Evolutionary conservation across 2,797 vertebrate genomes (phyloP).

Genomic region (Hydrophis major): DNA sequence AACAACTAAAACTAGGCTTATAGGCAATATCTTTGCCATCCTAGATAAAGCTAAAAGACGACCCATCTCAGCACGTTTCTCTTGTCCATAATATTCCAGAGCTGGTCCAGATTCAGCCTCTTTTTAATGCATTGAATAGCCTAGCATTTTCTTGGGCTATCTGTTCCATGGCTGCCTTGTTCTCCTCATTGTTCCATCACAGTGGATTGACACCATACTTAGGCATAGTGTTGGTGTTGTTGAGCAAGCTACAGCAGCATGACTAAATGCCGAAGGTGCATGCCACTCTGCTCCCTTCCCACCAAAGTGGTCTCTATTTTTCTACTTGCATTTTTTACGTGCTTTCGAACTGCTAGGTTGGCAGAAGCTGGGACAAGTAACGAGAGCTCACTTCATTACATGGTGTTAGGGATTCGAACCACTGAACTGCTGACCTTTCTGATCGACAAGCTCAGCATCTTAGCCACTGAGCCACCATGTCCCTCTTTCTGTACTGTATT

Average conservation of each 20-base stretch:
- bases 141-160: background rate
- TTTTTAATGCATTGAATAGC: background rate
- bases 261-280: too few species aligned
- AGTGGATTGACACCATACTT: background rate
- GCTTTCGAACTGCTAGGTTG: too few species aligned
- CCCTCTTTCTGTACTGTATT: background rate
- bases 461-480: too few species aligned
- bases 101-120: background rate
- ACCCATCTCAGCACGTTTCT: background rate
- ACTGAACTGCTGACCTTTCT: too few species aligned
- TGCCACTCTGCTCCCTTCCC: too few species aligned
- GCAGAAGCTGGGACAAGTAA: too few species aligned
- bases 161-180: background rate
- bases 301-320: too few species aligned
- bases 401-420: too few species aligned
- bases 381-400: fast-evolving
- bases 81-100: background rate
- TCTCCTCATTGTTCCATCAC: background rate
- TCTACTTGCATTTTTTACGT: too few species aligned
- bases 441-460: too few species aligned
- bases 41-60: background rate
- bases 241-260: background rate
- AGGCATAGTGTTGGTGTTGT: background rate
- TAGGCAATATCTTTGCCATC: background rate
- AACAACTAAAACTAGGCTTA: background rate